Evolutionary conservation across 2,113 vertebrate genomes (phyloP), one percentile per base, ranked within the genome.

Genomic region (Lasiurus cinereus): DNA sequence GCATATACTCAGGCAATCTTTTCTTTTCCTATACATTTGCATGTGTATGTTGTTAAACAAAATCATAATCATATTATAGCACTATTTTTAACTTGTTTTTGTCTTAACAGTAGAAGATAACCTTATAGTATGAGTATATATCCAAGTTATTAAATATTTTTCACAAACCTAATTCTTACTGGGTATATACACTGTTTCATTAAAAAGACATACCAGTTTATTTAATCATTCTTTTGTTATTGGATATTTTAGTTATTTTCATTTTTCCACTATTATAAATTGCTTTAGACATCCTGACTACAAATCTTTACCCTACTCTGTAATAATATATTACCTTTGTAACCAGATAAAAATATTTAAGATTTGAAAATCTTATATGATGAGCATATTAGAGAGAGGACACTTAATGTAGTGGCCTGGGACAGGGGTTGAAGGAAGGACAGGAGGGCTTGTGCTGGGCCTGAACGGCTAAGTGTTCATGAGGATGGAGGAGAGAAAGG

Each of bases 71-170:
- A 5, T 48, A 67, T 5, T 78, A 12, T 77, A 62, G 43, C 67
- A 24, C 29, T 77, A 15, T 64, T 83, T 80, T 80, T 91, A 91
- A 89, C 33, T 94, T 80, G 8, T 36, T 70, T 62, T 89, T 43
- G 46, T 96, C 72, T 87, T 90, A 83, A 79, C 62, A 64, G 1
- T 52, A 48, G 74, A 85, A 83, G 50, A 50, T 77, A 83, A 87
- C 9, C 54, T 77, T 62, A 56, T 0, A 21, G 19, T 78, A 22
- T 67, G 43, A 95, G 27, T 73, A 54, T 77, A 62, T 74, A 87
- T 87, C 77, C 14, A 59, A 67, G 27, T 87, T 7, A 72, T 72
- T 94, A 82, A 92, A 54, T 93, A 83, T 67, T 96, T 91, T 80
- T 82, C 70, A 94, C 22, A 56, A 31, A 59, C 43, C 18, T 16